Evolutionary conservation across 1,140 invertebrate species (phyloP).

Genomic region (Atta cephalotes): DNA sequence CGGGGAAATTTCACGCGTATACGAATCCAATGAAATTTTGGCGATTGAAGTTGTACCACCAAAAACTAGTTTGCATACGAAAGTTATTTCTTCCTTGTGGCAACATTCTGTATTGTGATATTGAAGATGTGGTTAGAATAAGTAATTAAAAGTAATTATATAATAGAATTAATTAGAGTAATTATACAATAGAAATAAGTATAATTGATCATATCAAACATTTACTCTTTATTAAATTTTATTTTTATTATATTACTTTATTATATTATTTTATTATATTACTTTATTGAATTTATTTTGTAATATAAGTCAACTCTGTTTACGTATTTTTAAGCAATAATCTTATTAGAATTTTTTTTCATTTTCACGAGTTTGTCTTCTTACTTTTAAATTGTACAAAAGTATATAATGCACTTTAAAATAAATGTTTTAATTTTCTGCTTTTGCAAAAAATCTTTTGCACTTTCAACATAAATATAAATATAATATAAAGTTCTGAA

Average conservation of each 20-base stretch:
- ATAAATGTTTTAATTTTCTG: background rate
- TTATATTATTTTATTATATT: too few species aligned
- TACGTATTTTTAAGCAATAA: background rate
- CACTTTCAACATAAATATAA: background rate
- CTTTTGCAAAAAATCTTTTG: background rate
- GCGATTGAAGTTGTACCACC: conserved; percentile 9
- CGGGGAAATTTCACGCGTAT: background rate
- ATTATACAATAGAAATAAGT: background rate
- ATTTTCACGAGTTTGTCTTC: background rate
- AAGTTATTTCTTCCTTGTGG: background rate
- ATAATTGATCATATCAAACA: background rate
- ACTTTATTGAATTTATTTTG: background rate
- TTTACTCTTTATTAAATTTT: background rate
- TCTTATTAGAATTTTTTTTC: background rate
- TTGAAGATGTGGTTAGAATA: background rate
- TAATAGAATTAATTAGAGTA: background rate
- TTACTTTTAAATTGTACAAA: background rate
- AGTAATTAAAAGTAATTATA: background rate
- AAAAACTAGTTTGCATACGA: background rate
- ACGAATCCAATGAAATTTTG: conserved; percentile 9
- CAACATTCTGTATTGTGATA: background rate
- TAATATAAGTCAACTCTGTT: background rate
- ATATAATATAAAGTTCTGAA: background rate
- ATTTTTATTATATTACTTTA: too few species aligned
- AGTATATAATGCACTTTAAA: conserved; percentile 3